Evolutionary conservation across 2,797 vertebrate genomes (phyloP).

Genomic region (Leptoclinus maculatus): DNA sequence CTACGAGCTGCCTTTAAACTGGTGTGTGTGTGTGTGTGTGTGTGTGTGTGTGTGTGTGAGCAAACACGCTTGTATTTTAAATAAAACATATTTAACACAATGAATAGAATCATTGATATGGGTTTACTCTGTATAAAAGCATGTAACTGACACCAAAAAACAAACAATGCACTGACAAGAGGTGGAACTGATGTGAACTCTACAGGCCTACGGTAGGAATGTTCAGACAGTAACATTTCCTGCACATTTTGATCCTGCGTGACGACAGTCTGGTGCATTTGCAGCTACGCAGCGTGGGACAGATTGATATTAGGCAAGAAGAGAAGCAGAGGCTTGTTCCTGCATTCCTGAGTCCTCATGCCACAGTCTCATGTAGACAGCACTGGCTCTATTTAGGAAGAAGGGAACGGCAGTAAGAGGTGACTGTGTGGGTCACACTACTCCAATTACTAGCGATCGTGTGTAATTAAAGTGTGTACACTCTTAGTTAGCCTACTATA

Average conservation of each 20-base stretch:
- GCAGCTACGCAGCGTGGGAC: conserved; percentile 25
- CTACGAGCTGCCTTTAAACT: neutral
- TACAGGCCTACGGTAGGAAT: neutral
- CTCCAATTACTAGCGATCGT: conserved; percentile 33
- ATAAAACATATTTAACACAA: neutral
- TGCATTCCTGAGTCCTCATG: conserved; percentile 66
- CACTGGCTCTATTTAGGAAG: conserved; percentile 29
- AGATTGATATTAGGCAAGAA: conserved; percentile 43
- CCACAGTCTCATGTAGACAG: conserved; percentile 32
- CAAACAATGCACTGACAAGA: neutral
- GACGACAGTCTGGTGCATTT: conserved; percentile 33
- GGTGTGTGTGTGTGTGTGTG: neutral
- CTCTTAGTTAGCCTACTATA: conserved; percentile 1
- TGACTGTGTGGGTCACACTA: conserved; percentile 18
- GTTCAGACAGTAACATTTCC: conserved; percentile 39
- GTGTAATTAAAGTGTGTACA: conserved; percentile 29
- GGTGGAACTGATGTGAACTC: conserved; percentile 9
- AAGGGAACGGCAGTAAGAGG: conserved; percentile 21
- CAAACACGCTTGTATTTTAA: neutral
- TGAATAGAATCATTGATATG: neutral
- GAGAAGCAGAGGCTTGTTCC: conserved; percentile 53
- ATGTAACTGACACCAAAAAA: neutral
- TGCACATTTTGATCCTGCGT: conserved; percentile 12
- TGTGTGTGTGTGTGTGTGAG: neutral
- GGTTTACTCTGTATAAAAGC: neutral